Evolutionary conservation across 2,113 vertebrate species (phyloP).

Genomic region (Notiomystis cincta): DNA sequence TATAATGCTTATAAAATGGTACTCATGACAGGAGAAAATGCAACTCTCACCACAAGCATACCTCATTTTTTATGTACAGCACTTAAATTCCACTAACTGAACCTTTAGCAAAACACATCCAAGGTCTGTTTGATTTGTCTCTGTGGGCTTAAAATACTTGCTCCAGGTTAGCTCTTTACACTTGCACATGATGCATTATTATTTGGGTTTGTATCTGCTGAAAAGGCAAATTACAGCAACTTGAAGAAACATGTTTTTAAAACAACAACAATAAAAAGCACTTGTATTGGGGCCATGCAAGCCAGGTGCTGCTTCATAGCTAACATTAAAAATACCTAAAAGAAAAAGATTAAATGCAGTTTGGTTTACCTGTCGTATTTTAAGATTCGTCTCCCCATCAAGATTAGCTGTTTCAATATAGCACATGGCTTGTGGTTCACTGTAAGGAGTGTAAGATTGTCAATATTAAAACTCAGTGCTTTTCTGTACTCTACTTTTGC

Average conservation of each 20-base stretch:
- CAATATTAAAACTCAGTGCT: neutral
- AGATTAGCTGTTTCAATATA: constrained; percentile 97
- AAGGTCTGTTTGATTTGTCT: neutral
- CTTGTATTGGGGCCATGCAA: neutral
- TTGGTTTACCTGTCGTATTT: constrained; percentile 90
- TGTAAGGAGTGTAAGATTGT: constrained; percentile 52
- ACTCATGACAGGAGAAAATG: neutral
- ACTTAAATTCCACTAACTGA: neutral
- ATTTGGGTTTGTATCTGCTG: neutral
- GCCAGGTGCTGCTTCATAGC: neutral
- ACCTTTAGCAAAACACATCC: neutral
- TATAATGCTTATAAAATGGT: neutral
- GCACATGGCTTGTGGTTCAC: constrained; percentile 99
- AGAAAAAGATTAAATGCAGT: neutral
- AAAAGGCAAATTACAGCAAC: neutral
- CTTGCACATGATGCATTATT: neutral
- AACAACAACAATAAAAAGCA: neutral
- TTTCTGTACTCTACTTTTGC: neutral
- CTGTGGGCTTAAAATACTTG: neutral
- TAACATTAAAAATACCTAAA: neutral
- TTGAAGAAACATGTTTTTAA: neutral
- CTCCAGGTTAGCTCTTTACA: neutral
- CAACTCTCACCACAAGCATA: neutral
- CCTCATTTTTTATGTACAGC: neutral
- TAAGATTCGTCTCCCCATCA: constrained; percentile 98